Evolutionary conservation across 2,797 vertebrate genomes (phyloP), one percentile per base, ranked within the genome.

Genomic region (Poecilia gillii): DNA sequence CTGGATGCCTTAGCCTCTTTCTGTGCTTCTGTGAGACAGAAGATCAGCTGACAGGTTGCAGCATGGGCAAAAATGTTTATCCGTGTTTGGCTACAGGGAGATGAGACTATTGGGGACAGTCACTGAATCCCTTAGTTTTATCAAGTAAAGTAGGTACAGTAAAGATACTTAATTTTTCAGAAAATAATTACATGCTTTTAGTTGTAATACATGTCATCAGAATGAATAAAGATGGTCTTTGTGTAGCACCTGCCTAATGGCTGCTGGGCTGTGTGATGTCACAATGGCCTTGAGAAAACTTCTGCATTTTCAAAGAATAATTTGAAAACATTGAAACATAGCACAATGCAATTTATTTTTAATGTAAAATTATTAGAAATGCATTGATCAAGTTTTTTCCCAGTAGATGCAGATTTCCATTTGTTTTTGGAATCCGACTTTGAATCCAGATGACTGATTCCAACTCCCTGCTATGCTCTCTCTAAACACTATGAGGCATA

Each of bases 1-100:
- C 90, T 77, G 87, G 84, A 84, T 72, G 85, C 81, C 84, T 82
- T 84, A 89, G 87, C 88, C 92, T 85, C 78, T 79, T 80, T 83
- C 81, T 85, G 75, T n/a, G 66, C 85, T 89, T 80, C 83, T 85
- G 64, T 57, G 77, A 88, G 84, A 73, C 76, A 47, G 79, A 80
- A 78, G 77, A 90, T 89, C 89, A 89, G 85, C 74, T 25, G 75
- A 66, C 85, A 84, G 83, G 89, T 88, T 88, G 66, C 72, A 77
- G 76, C 25, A 51, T 33, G 74, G 80, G 45, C 76, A 74, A 70
- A 68, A 72, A 46, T 45, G 33, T 72, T 64, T 57, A 28, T 51
- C 28, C 49, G 33, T 82, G 75, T 72, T 66, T 41, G 68, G 25
- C 45, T 62, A 18, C 46, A 41, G n/a, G 39, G 16, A 57, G 64